phyloP scores from a whole-genome alignment of 1,140 invertebrate genomes.

The Panagrolaimus sp. region DNA sequence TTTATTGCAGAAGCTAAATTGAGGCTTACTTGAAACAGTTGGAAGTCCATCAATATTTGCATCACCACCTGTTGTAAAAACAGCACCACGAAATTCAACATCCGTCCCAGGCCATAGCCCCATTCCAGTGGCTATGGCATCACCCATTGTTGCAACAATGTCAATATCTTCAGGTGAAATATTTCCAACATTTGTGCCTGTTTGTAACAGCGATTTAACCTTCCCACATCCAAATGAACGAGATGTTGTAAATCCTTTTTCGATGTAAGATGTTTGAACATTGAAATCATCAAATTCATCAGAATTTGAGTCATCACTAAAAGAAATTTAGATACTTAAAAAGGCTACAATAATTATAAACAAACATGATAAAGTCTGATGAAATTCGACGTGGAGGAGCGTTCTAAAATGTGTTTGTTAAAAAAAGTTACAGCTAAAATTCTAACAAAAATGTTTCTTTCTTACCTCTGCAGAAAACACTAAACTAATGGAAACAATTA shows the following conservation, averaged over 20 bases:
- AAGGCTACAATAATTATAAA: too few relatives aligned
- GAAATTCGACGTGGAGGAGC: too few relatives aligned
- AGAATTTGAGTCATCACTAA: slow-evolving; percentile 7
- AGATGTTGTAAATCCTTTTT: slow-evolving; percentile 33
- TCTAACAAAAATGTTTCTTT: too few relatives aligned
- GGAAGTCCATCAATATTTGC: slow-evolving; percentile 48
- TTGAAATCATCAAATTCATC: slow-evolving; percentile 16
- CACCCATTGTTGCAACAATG: slow-evolving; percentile 46
- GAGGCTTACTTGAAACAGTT: slow-evolving; percentile 31
- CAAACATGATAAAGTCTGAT: too few relatives aligned
- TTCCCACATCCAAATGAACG: slow-evolving; percentile 38
- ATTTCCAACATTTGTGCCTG: slow-evolving; percentile 25
- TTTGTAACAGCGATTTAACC: slow-evolving; percentile 40
- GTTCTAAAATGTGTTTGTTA: too few relatives aligned
- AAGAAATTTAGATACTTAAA: neutral
- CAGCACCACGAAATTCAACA: slow-evolving; percentile 44
- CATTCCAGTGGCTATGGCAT: slow-evolving; percentile 34
- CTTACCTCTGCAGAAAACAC: too few relatives aligned
- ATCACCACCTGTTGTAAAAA: slow-evolving; percentile 47
- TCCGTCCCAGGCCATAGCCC: slow-evolving; percentile 42
- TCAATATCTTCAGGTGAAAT: slow-evolving; percentile 48
- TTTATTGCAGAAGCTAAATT: too few relatives aligned
- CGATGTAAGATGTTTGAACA: slow-evolving; percentile 34
- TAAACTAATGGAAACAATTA: too few relatives aligned
- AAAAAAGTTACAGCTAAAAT: too few relatives aligned